phyloP scores from a whole-genome alignment of 2,113 vertebrate genomes.

The Hoplias malabaricus region DNA sequence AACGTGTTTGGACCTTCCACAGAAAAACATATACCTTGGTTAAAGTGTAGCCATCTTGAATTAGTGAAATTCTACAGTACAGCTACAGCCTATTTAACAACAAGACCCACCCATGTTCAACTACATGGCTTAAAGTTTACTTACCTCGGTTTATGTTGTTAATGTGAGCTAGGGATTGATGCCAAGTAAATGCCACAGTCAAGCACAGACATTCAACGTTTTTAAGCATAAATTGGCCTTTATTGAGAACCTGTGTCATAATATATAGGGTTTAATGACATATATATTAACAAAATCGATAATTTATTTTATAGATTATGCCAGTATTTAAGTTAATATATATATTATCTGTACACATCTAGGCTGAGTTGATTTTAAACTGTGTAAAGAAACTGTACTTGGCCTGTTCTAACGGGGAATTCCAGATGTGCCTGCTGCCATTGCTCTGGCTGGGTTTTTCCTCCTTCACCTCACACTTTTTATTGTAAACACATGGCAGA shows the following conservation, averaged over 20 bases:
- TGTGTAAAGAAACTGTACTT: constrained; percentile 19
- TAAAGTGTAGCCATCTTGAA: neutral
- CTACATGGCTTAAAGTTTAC: neutral
- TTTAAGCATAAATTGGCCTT: neutral
- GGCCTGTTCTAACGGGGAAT: constrained; percentile 46
- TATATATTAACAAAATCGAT: neutral
- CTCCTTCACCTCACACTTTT: constrained; percentile 38
- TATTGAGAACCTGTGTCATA: neutral
- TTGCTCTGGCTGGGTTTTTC: constrained; percentile 33
- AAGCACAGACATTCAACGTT: neutral
- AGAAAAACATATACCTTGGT: neutral
- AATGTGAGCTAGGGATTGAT: neutral
- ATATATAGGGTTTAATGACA: neutral
- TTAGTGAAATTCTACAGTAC: neutral
- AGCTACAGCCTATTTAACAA: neutral
- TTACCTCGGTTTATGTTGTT: neutral
- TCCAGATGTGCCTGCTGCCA: constrained; percentile 41
- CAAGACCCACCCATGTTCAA: neutral
- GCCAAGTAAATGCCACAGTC: neutral
- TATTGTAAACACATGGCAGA: constrained; percentile 51
- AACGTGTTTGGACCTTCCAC: neutral
- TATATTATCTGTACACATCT: neutral
- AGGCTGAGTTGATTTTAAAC: neutral
- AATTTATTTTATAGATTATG: neutral
- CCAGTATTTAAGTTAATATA: neutral